Percentiles rank a stretch among this genome's conserved stretches.
phyloP scores from a whole-genome alignment of 1,140 invertebrate genomes.

The Ooceraea biroi region DNA sequence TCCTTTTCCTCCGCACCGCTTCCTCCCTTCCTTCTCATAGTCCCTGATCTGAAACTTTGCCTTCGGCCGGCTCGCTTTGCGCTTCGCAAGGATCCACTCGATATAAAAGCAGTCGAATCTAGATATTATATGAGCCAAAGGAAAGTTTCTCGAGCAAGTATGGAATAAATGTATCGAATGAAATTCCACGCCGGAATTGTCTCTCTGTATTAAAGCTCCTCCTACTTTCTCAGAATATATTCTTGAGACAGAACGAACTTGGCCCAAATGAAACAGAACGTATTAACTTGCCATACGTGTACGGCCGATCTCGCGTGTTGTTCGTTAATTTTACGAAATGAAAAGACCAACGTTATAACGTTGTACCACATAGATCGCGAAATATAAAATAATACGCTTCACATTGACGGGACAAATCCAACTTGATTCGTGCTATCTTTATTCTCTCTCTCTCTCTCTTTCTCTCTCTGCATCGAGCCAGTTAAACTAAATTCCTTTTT shows the following conservation, averaged over 20 bases:
- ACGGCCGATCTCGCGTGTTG: not conserved
- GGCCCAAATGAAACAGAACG: not conserved
- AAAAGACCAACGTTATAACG: not conserved
- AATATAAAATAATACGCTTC: not conserved
- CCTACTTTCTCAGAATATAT: not conserved
- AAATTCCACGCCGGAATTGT: conserved; percentile 34
- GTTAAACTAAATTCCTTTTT: not conserved
- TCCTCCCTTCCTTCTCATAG: conserved; percentile 59
- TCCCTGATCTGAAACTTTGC: conserved; percentile 66
- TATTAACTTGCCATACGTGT: not conserved
- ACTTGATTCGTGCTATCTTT: conserved; percentile 9
- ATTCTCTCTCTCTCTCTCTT: not conserved
- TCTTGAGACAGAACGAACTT: not conserved
- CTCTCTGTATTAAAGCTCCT: conserved; percentile 25
- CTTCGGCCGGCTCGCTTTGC: conserved; percentile 17
- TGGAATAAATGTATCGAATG: conserved; percentile 50
- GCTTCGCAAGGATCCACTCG: conserved; percentile 58
- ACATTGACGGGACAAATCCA: not conserved
- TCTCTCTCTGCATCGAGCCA: not conserved
- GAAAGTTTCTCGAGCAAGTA: conserved; percentile 57
- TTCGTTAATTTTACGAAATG: conserved; percentile 26
- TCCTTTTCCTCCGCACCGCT: conserved; percentile 44
- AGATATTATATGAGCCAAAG: conserved; percentile 69
- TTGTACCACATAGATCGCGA: not conserved
- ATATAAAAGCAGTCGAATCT: conserved; percentile 57